Evolutionary conservation across 2,113 vertebrate species (phyloP).

Genomic region (Antigone vipio): DNA sequence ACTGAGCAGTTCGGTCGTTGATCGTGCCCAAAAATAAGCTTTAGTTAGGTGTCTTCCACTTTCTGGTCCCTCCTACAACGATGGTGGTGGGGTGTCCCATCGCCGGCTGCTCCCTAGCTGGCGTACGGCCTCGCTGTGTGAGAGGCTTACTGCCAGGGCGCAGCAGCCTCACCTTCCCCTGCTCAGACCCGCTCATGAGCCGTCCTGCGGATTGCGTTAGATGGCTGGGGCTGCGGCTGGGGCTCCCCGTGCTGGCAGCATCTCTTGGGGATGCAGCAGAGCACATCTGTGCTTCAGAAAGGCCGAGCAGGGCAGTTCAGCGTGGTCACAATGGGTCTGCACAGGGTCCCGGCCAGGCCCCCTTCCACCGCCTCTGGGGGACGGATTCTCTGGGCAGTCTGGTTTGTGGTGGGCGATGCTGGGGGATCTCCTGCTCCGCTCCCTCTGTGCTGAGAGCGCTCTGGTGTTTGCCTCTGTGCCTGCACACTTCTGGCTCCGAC

Average conservation of each 20-base stretch:
- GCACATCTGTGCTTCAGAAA: neutral
- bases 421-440: neutral
- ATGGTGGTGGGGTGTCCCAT: neutral
- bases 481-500: neutral
- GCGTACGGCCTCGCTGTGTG: too few relatives aligned
- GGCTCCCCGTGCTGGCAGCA: neutral
- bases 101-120: accelerated
- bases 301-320: neutral
- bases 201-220: accelerated
- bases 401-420: neutral
- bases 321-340: neutral
- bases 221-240: neutral
- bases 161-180: neutral
- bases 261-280: neutral
- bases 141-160: neutral
- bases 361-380: neutral
- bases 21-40: neutral
- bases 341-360: neutral
- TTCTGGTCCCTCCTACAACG: neutral
- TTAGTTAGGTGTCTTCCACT: too few relatives aligned
- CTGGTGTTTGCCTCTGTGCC: neutral
- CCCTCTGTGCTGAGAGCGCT: neutral
- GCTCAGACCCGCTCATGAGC: neutral
- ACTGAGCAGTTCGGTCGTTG: neutral
- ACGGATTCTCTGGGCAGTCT: neutral